Conservation (phyloP, 2,113 vertebrate species). For the Eulacestoma nigropectus region DNA sequence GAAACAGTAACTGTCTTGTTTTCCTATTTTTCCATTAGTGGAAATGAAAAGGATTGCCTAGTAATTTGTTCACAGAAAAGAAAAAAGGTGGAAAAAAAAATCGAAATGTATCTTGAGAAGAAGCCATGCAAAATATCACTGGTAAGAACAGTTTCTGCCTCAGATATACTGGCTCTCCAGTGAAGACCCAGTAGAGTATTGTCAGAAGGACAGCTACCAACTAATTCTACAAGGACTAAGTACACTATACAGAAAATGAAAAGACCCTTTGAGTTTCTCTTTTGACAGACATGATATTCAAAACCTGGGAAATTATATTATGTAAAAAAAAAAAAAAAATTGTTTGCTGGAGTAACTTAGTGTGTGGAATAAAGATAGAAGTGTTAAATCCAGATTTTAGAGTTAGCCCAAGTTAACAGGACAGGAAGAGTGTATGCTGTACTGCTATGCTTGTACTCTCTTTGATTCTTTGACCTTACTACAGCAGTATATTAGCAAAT, state of each 20-base stretch:
- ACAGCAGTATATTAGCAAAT: not conserved
- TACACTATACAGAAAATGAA: not conserved
- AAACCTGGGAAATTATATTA: not conserved
- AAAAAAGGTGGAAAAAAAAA: rapidly evolving
- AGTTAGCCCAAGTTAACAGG: not conserved
- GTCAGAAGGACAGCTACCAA: not conserved
- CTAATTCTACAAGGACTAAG: not conserved
- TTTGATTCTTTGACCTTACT: not conserved
- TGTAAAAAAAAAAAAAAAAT: not conserved
- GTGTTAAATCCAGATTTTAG: not conserved
- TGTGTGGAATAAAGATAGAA: not conserved
- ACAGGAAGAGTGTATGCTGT: not conserved
- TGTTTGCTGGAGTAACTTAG: not conserved
- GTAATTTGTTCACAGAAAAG: not conserved
- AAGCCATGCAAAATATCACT: not conserved
- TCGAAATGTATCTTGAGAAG: not conserved
- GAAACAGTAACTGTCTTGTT: not conserved
- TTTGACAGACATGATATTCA: not conserved
- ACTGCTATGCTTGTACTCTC: not conserved
- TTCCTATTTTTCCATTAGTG: not conserved
- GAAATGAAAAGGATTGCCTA: not conserved
- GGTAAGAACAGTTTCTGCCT: not conserved
- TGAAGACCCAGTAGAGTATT: not conserved
- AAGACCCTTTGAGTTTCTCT: not conserved
- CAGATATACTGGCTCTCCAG: not conserved